These are phyloP conservation scores for Hesperophylax magnus DNA, from an alignment of 1,140 invertebrate genomes.

Conservation along the genomic window DNA sequence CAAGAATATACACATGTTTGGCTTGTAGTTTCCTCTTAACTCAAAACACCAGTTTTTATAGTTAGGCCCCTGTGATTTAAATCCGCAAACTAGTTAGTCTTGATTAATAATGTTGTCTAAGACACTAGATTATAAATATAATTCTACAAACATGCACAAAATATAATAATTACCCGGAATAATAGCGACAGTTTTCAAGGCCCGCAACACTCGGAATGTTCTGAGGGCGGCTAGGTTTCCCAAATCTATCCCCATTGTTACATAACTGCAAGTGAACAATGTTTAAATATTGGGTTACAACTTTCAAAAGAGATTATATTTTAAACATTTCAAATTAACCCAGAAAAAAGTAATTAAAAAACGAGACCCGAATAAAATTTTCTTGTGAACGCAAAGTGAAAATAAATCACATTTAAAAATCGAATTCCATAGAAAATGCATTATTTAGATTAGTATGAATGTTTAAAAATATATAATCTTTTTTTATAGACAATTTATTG, in stretches of 20 bases:
- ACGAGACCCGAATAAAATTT: too few species aligned
- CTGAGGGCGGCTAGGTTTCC: constrained; percentile 97
- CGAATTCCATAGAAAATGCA: background rate
- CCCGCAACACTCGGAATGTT: constrained; percentile 98
- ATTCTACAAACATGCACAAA: constrained; percentile 48
- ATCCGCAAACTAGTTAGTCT: too few species aligned
- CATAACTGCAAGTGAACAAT: constrained; percentile 83
- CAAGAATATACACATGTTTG: too few species aligned
- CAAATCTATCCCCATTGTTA: constrained; percentile 98
- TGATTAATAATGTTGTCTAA: too few species aligned
- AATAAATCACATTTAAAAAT: background rate
- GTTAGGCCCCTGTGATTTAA: too few species aligned
- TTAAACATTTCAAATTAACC: background rate
- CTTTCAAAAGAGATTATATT: constrained; percentile 11
- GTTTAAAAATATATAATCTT: constrained; percentile 1
- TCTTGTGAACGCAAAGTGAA: background rate
- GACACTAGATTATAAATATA: too few species aligned
- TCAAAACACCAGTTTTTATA: too few species aligned
- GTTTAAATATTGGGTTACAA: background rate
- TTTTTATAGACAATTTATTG: background rate
- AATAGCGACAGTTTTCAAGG: constrained; percentile 99
- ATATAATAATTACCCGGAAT: constrained; percentile 88
- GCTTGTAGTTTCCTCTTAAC: too few species aligned
- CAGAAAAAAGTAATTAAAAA: too few species aligned
- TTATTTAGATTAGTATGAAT: too few species aligned